Evolutionary conservation across 2,797 vertebrate genomes (phyloP).

Genomic region (Aplochiton taeniatus): DNA sequence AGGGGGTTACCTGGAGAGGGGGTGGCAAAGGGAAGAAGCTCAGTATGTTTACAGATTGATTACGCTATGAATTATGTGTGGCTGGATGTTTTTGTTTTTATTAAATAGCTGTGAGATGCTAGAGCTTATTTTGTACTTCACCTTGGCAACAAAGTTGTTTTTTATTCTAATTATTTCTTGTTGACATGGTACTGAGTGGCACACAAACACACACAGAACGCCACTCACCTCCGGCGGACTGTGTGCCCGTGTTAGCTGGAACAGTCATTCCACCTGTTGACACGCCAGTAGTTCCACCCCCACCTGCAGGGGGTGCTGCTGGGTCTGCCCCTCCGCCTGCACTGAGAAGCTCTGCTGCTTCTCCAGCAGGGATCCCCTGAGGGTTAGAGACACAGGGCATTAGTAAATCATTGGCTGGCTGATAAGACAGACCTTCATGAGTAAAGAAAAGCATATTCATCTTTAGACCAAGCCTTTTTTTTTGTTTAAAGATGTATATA

Average conservation of each 20-base stretch:
- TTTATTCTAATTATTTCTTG: too few species aligned
- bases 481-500: too few species aligned
- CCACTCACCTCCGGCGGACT: conserved; percentile 78
- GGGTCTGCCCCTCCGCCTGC: conserved; percentile 70
- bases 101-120: too few species aligned
- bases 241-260: conserved; percentile 51
- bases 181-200: too few species aligned
- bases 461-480: too few species aligned
- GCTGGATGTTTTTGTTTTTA: too few species aligned
- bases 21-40: not conserved
- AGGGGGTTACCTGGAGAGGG: conserved; percentile 84
- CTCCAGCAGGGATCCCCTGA: conserved; percentile 86
- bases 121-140: too few species aligned
- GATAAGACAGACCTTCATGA: too few species aligned
- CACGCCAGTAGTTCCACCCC: conserved; percentile 49
- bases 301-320: conserved; percentile 55
- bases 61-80: too few species aligned
- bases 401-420: not conserved
- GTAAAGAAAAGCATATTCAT: too few species aligned
- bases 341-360: conserved; percentile 74
- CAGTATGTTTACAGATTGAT: not conserved
- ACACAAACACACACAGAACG: not conserved
- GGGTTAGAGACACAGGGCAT: conserved; percentile 17
- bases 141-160: too few species aligned
- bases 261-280: conserved; percentile 42